Conservation (phyloP, 2,888 invertebrate species). For the Ischnura elegans region DNA sequence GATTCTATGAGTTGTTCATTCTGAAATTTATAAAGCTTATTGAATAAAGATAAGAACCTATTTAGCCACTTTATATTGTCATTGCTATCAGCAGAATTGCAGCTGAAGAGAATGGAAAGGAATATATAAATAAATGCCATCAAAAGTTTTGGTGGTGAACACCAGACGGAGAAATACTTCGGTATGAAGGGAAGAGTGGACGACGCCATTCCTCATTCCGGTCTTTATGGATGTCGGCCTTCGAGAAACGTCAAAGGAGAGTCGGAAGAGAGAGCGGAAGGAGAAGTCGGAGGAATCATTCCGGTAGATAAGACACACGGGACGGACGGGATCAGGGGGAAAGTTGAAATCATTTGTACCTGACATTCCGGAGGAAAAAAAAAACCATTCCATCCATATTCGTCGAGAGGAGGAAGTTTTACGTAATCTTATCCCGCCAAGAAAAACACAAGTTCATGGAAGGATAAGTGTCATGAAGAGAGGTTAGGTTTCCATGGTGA, state of each 20-base stretch:
- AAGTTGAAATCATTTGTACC: slow-evolving; percentile 22
- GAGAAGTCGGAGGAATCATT: not conserved
- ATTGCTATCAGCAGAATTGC: too few relatives aligned
- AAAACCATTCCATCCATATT: slow-evolving; percentile 20
- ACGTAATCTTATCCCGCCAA: not conserved
- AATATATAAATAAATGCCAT: too few relatives aligned
- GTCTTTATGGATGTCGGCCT: not conserved
- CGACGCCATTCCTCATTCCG: not conserved
- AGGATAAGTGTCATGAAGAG: slow-evolving; percentile 25
- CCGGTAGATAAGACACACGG: slow-evolving; percentile 11
- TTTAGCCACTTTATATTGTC: too few relatives aligned
- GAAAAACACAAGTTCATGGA: slow-evolving; percentile 24
- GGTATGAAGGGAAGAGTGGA: not conserved
- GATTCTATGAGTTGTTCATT: too few relatives aligned
- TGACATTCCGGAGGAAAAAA: not conserved
- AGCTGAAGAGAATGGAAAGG: too few relatives aligned
- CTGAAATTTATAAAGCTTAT: too few relatives aligned
- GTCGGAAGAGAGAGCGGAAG: not conserved
- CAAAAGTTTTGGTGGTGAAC: too few relatives aligned
- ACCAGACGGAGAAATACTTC: not conserved
- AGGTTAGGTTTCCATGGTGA: not conserved
- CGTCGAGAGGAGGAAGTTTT: not conserved
- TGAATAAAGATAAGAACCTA: too few relatives aligned
- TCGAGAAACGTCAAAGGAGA: not conserved
- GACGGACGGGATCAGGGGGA: not conserved